These are phyloP conservation scores for Lamellibrachia luymesi DNA, from an alignment of 1,140 invertebrate species.

Conservation along the genomic window DNA sequence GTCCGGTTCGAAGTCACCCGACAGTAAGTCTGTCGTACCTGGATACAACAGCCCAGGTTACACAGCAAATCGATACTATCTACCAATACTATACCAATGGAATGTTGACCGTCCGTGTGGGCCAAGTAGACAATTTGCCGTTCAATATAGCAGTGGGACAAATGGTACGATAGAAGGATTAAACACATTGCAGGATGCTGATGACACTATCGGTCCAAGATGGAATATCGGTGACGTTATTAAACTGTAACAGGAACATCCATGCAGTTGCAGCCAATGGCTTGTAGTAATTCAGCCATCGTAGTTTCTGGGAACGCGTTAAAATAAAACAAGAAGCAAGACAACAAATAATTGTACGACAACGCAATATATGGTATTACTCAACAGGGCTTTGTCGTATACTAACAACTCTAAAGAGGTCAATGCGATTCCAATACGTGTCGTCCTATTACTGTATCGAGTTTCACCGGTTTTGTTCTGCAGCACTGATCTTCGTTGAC, in stretches of 20 bases:
- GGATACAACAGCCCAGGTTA: conserved; percentile 16
- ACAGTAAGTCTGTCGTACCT: conserved; percentile 52
- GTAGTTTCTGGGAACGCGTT: not conserved
- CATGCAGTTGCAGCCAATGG: not conserved
- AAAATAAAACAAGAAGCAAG: not conserved
- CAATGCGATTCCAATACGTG: not conserved
- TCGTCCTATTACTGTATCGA: too few species aligned
- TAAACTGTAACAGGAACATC: not conserved
- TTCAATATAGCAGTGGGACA: not conserved
- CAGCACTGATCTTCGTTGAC: not conserved
- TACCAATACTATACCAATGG: not conserved
- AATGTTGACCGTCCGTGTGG: too few species aligned
- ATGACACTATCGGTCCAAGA: not conserved
- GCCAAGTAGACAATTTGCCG: not conserved
- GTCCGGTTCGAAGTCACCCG: conserved; percentile 46
- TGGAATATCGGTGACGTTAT: not conserved
- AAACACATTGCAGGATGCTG: not conserved
- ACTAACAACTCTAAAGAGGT: not conserved
- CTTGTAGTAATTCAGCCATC: not conserved
- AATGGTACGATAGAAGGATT: not conserved
- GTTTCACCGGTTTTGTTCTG: not conserved
- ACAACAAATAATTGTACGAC: not conserved
- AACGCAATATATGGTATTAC: not conserved
- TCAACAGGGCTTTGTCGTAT: not conserved
- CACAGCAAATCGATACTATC: not conserved